Conservation (phyloP, 1,140 invertebrate species). For the Papilio machaon region DNA sequence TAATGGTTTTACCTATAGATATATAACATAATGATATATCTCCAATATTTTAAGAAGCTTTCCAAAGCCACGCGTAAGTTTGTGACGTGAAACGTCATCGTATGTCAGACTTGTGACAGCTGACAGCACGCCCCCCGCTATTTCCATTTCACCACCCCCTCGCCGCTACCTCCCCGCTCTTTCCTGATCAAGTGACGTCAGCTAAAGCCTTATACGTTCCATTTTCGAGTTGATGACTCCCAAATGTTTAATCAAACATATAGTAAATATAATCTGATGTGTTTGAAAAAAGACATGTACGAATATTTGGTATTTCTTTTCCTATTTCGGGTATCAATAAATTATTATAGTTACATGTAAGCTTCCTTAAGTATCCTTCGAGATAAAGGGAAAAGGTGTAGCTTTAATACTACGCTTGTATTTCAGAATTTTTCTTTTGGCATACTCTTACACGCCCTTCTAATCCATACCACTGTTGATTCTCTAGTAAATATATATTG, state of each 20-base stretch:
- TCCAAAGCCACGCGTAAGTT: conserved; percentile 64
- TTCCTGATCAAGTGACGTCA: conserved; percentile 60
- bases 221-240: conserved; percentile 52
- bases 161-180: not conserved
- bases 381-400: too few species aligned
- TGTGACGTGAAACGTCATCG: conserved; percentile 69
- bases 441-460: not conserved
- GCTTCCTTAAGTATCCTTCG: not conserved
- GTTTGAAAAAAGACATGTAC: not conserved
- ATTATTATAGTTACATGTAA: not conserved
- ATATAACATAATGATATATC: not conserved
- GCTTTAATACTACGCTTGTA: not conserved
- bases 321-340: not conserved
- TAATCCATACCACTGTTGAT: not conserved
- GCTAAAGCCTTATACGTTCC: conserved; percentile 46
- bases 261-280: not conserved
- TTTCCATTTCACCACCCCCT: conserved; percentile 40
- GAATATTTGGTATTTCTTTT: not conserved
- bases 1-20: not conserved
- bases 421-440: not conserved
- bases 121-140: conserved; percentile 52
- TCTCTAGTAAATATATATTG: not conserved
- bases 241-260: conserved; percentile 55
- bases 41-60: conserved; percentile 40
- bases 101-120: conserved; percentile 70